Conservation (phyloP, 2,797 vertebrate genomes). For the Callimico goeldii region DNA sequence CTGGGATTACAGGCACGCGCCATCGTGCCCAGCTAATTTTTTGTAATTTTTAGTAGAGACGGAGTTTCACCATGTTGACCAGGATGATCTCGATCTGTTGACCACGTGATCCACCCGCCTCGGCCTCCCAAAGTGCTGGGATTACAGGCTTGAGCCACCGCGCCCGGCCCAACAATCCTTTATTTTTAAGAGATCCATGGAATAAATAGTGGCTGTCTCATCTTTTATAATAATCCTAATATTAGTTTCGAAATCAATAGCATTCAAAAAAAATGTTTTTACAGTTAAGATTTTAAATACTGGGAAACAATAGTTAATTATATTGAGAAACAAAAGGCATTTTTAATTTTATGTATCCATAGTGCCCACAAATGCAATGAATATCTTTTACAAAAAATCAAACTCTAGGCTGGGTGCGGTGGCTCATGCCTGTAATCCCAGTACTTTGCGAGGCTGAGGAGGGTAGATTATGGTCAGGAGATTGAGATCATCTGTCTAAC, state of each 20-base stretch:
- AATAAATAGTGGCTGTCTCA: slow-evolving; percentile 35
- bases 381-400: not conserved
- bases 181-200: slow-evolving; percentile 52
- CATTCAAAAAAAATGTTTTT: slow-evolving; percentile 22
- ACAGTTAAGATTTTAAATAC: slow-evolving; percentile 66
- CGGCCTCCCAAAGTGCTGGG: too few species aligned
- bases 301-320: slow-evolving; percentile 33
- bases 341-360: slow-evolving; percentile 47
- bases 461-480: too few species aligned
- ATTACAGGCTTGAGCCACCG: too few species aligned
- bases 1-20: too few species aligned
- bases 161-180: not conserved
- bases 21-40: too few species aligned
- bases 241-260: slow-evolving; percentile 43
- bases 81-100: too few species aligned
- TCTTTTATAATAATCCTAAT: slow-evolving; percentile 37
- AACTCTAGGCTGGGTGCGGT: not conserved
- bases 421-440: too few species aligned
- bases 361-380: slow-evolving; percentile 44
- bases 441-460: too few species aligned
- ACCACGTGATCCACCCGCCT: too few species aligned
- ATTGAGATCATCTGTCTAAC: too few species aligned
- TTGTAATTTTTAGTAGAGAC: too few species aligned
- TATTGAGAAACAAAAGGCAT: slow-evolving; percentile 17
- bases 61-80: too few species aligned